Conservation (phyloP, 2,888 invertebrate genomes). For the Ormyrus labotus region DNA sequence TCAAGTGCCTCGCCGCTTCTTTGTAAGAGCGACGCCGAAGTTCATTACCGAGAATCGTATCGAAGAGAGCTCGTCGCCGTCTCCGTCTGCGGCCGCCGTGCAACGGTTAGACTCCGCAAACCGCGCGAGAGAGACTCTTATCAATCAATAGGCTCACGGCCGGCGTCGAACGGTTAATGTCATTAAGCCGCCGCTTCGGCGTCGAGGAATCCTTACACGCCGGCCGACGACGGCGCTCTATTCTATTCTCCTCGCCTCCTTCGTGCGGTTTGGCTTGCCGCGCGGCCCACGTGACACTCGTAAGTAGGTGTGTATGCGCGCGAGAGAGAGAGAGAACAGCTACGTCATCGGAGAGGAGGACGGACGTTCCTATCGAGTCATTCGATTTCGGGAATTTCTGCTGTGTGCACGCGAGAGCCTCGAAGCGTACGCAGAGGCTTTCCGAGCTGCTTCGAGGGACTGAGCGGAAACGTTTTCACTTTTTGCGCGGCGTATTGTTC, state of each 20-base stretch:
- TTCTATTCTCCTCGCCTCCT: conserved; percentile 17
- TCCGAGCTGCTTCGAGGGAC: too few relatives aligned
- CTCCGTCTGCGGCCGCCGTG: background rate
- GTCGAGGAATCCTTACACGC: conserved; percentile 43
- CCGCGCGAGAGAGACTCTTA: conserved; percentile 35
- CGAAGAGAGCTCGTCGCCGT: conserved; percentile 34
- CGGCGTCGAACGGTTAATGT: conserved; percentile 39
- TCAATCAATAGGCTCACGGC: conserved; percentile 49
- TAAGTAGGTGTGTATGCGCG: background rate
- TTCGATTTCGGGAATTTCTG: background rate
- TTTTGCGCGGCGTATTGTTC: too few relatives aligned
- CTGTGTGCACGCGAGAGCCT: too few relatives aligned
- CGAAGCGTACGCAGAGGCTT: too few relatives aligned
- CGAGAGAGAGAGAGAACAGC: background rate
- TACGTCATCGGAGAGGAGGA: background rate
- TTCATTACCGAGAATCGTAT: conserved; percentile 24
- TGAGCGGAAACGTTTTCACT: too few relatives aligned
- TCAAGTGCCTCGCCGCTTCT: too few relatives aligned
- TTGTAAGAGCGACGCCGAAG: background rate
- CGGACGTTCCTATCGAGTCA: background rate
- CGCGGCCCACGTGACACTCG: background rate
- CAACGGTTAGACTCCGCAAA: background rate
- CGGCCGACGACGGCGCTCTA: too few relatives aligned
- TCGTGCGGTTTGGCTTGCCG: background rate
- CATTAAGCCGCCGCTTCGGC: conserved; percentile 25